Base-by-base conservation (phyloP, 2,888 invertebrate species). In the Melinaea menophilus region DNA sequence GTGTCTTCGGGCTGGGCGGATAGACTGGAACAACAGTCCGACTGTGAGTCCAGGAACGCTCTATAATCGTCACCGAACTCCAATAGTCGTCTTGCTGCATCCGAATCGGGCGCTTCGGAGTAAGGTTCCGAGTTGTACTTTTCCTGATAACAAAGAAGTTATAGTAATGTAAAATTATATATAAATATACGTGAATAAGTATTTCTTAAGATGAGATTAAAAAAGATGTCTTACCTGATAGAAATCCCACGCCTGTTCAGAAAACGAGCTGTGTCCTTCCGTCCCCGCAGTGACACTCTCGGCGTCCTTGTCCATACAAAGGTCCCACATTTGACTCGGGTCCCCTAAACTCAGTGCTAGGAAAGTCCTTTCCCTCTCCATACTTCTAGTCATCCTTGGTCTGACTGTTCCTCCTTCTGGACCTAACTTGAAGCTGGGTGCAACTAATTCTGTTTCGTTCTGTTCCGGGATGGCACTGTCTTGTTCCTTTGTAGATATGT, bases 161-260 rank as follows among this genome's bases (percentile, higher is more conserved):
- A 31, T 51, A 31, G 31, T 51, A 51, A 31, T 31, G 31, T n/a
- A 41, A 37, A 57, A 55, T 35, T n/a, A 41, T 2, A 7, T 3
- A 51, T 4, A 31, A 31, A 9, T 48, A 2, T 9, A 51, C 5
- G 4, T 51, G 22, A 7, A 31, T 9, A 2, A 3, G 9, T 2
- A 51, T 22, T 5, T 31, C 31, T 55, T 9, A 33, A 37, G 66
- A 59, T 47, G 67, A 54, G 5, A 61, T 54, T 34, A 5, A 61
- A 7, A 0, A n/a, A 22, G 22, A 2, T 22, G 46, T 34, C 76
- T 67, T 76, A 95, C 96, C 94, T 96, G 97, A 91, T 97, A 98
- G 85, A 96, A 96, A 85, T 98, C 98, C 98, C 98, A 98, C 57
- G 97, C 97, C 75, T 96, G 96, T 83, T 98, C 98, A 1, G 96